These are phyloP conservation scores for Escarpia spicata DNA, from an alignment of 2,888 invertebrate genomes.

Conservation along the genomic window DNA sequence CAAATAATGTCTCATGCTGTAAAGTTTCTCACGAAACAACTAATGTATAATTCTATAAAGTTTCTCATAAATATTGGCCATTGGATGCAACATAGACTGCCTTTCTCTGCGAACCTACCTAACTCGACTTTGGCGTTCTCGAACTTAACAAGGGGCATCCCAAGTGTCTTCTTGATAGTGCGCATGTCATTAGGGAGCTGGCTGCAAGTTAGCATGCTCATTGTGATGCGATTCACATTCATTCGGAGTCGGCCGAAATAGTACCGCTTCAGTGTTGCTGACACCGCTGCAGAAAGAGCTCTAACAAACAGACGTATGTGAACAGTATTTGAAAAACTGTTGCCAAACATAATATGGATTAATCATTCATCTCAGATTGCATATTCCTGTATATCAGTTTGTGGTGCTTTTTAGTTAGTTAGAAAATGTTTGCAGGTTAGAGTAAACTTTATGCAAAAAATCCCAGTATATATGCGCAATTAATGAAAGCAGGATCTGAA, in stretches of 20 bases:
- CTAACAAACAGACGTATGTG: slow-evolving; percentile 56
- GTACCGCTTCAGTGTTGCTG: slow-evolving; percentile 80
- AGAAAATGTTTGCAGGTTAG: no score
- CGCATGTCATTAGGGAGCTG: slow-evolving; percentile 82
- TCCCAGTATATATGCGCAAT: no score
- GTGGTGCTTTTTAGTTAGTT: neutral
- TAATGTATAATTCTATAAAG: neutral
- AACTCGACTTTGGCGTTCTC: slow-evolving; percentile 95
- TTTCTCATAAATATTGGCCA: no score
- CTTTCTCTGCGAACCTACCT: slow-evolving; percentile 49
- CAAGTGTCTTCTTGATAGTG: slow-evolving; percentile 83
- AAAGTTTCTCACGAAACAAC: no score
- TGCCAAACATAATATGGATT: neutral
- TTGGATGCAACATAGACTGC: neutral
- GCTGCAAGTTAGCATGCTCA: slow-evolving; percentile 89
- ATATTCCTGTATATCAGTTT: no score
- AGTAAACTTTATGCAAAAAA: no score
- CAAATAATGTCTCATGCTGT: no score
- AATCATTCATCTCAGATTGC: neutral
- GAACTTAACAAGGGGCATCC: slow-evolving; percentile 90
- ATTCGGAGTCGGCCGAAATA: slow-evolving; percentile 87
- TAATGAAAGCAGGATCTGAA: no score
- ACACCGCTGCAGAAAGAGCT: slow-evolving; percentile 78
- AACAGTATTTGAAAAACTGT: neutral
- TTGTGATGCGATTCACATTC: slow-evolving; percentile 81